Percentiles rank a stretch among this genome's conserved stretches.
Conservation (phyloP, 2,888 invertebrate genomes). For the Alsophila aescularia region DNA sequence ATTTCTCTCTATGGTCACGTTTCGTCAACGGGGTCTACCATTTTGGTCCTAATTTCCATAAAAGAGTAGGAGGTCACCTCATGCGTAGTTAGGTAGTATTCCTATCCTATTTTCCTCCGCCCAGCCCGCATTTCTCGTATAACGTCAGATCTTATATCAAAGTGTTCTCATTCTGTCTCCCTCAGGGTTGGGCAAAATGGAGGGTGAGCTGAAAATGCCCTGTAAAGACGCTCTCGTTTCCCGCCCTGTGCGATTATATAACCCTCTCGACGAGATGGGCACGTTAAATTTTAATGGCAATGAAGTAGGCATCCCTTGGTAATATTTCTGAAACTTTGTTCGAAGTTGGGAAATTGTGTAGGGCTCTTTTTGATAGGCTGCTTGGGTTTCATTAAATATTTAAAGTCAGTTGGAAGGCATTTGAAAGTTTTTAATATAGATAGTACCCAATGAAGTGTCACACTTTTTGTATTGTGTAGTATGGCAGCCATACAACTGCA, state of each 20-base stretch:
- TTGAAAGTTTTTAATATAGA: too few species aligned
- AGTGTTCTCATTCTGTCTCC: slow-evolving; percentile 7
- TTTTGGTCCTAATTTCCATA: too few species aligned
- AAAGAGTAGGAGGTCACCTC: too few species aligned
- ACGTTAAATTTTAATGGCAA: slow-evolving; percentile 3
- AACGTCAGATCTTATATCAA: slow-evolving; percentile 23
- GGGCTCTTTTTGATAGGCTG: background rate
- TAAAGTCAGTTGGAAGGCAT: too few species aligned
- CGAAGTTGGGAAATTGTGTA: background rate
- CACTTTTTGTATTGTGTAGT: too few species aligned
- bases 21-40: too few species aligned
- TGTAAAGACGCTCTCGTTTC: slow-evolving; percentile 7
- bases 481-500: too few species aligned
- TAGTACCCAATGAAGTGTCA: too few species aligned
- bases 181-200: slow-evolving; percentile 8
- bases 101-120: background rate
- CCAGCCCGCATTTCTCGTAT: slow-evolving; percentile 6
- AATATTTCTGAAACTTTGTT: background rate
- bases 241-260: background rate
- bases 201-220: slow-evolving; percentile 12
- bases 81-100: too few species aligned
- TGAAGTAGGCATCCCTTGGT: background rate
- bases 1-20: too few species aligned
- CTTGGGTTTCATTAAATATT: background rate
- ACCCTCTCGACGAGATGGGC: background rate